Percentiles rank a stretch among this genome's conserved stretches.
These are phyloP conservation scores for Lycaon pictus DNA, from an alignment of 2,113 vertebrate species.

Conservation along the genomic window DNA sequence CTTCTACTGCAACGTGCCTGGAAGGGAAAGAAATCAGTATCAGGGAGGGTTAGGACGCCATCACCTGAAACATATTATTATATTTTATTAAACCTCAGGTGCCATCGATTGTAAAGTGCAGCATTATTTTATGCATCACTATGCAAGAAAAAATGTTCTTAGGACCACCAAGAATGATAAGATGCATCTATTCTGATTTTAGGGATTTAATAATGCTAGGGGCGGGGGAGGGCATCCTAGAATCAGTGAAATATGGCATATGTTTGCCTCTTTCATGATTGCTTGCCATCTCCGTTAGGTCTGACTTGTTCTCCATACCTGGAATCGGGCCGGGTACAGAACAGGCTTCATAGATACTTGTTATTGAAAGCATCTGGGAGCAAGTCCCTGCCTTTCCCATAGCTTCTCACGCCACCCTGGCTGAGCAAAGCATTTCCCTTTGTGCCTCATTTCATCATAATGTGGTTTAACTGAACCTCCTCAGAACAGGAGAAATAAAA, in stretches of 20 bases:
- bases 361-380: neutral
- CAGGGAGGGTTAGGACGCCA: neutral
- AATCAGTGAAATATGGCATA: neutral
- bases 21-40: slow-evolving; percentile 34
- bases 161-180: neutral
- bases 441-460: neutral
- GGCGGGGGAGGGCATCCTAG: neutral
- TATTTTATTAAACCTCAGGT: neutral
- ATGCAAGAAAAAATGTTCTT: neutral
- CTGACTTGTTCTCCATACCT: neutral
- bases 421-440: neutral
- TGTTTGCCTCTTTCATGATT: neutral
- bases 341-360: neutral
- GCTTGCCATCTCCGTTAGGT: neutral
- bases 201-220: neutral
- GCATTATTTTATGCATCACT: neutral
- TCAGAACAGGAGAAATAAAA: neutral
- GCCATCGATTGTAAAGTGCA: neutral
- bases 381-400: neutral
- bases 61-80: neutral
- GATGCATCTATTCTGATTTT: neutral
- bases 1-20: neutral
- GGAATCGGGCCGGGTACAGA: neutral
- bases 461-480: neutral
- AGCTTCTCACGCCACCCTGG: neutral